Evolutionary conservation across 2,888 invertebrate species (phyloP), one percentile per base, ranked within the genome.

Genomic region (Bursaphelenchus okinawaensis): DNA sequence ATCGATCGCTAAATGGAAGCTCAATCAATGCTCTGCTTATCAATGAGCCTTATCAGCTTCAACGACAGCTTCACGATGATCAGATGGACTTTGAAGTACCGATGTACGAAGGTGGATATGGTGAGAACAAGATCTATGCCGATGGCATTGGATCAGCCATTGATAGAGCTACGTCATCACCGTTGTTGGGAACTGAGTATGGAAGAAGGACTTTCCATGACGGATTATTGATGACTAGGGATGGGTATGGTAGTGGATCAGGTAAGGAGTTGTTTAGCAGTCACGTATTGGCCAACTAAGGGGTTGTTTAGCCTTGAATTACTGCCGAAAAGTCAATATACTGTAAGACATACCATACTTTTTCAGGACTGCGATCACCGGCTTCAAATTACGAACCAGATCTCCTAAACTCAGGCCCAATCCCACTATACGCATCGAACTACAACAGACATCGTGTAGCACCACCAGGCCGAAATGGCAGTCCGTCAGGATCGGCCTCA

Each of bases 21-120:
- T 50, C 64, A 12, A 62, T 63, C 26, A 62, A 63, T 50, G 63
- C 40, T n/a, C 24, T 59, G 50, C 40, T 27, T 19, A 50, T 63
- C 28, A 19, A 50, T 24, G 64, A 63, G 52, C 64, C 59, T 16
- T 20, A 59, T 51, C 28, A 59, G 24, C 19, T 22, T 8, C 24
- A 62, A 31, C 19, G 55, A 57, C 22, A 55, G 19, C 3, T 55
- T 20, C 54, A 24, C 12, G 16, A n/a, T 1, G 23, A 24, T 19
- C 60, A 31, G 19, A 51, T 59, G 26, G n/a, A n/a, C n/a, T n/a
- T n/a, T n/a, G 27, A 23, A 4, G 31, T 50, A 8, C 50, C 60
- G 12, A 20, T 23, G 2, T 50, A 20, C 9, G n/a, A 40, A 9
- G n/a, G 9, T 19, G 28, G 28, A 9, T 27, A 8, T 51, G 9